A percentile compares a stretch with the other conserved stretches of the same genome.
phyloP scores from a whole-genome alignment of 2,888 invertebrate genomes.

The Acleris emargana region DNA sequence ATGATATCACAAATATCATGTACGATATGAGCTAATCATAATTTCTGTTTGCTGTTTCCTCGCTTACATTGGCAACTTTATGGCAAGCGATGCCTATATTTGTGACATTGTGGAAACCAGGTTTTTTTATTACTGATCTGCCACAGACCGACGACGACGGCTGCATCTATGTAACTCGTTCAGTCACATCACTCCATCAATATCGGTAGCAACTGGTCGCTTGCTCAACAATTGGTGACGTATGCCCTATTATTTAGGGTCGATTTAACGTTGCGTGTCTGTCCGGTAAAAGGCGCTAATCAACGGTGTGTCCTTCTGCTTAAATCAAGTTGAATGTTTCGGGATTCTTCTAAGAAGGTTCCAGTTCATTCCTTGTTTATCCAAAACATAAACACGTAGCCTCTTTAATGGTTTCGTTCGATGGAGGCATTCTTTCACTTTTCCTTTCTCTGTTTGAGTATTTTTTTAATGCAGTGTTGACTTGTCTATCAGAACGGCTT shows the following conservation, averaged over 20 bases:
- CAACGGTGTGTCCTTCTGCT: conserved; percentile 67
- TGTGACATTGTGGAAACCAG: background rate
- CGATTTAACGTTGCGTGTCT: conserved; percentile 44
- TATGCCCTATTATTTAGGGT: conserved; percentile 44
- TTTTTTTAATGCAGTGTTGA: conserved; percentile 34
- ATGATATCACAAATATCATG: conserved; percentile 79
- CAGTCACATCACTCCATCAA: conserved; percentile 58
- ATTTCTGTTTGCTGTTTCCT: conserved; percentile 46
- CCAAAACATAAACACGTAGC: conserved; percentile 66
- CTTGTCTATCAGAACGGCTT: conserved; percentile 39
- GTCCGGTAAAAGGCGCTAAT: conserved; percentile 67
- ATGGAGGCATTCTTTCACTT: conserved; percentile 69
- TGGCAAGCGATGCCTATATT: conserved; percentile 17
- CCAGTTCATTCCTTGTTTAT: conserved; percentile 65
- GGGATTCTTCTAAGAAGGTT: conserved; percentile 69
- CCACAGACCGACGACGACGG: no score
- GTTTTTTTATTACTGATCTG: conserved; percentile 50
- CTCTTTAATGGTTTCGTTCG: conserved; percentile 62
- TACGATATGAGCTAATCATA: conserved; percentile 57
- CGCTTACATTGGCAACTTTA: conserved; percentile 44
- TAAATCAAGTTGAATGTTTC: conserved; percentile 56
- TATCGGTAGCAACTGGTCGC: conserved; percentile 47
- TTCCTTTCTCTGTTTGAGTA: conserved; percentile 61
- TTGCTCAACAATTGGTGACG: conserved; percentile 48
- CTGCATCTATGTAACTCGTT: conserved; percentile 52